Evolutionary conservation across 2,113 vertebrate genomes (phyloP), one percentile per base, ranked within the genome.

Genomic region (Circaetus cinerascens): DNA sequence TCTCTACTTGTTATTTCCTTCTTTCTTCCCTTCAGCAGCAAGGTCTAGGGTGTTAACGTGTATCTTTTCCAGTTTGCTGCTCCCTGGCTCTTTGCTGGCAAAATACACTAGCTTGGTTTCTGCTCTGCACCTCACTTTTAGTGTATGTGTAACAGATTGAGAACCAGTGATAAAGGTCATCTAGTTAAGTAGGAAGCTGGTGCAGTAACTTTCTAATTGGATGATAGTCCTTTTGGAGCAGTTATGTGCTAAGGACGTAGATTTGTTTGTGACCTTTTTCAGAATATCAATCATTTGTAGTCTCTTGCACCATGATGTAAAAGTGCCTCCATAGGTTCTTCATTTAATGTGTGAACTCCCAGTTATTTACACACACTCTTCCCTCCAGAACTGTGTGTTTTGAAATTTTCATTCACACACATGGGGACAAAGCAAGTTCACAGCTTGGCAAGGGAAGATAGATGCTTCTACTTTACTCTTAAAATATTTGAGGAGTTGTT

Each of bases 401-500:
- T 87, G 59, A 87, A 55, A 27, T 77, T 93, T 92, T 85, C 51
- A 36, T 87, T 87, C 30, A 74, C 60, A 29, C 43, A 10, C 19
- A 14, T 77, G 77, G 34, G 34, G 22, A 62, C 73, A 73, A 68
- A 56, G 38, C 34, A 75, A 64, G 18, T 36, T 79, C 50, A 64
- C 15, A 57, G 25, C 30, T 69, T 74, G 26, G 40, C 50, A 77
- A 62, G 69, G 64, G 30, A 73, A 90, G 55, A 72, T 17, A 55
- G 48, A 46, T 73, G 76, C 15, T 87, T 76, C 32, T 56, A 7
- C 72, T 88, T 60, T 53, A 40, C 79, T 88, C 46, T 68, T 86
- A 79, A 88, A 85, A 27, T 74, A 59, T 63, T 45, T 82, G 87
- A 91, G 64, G 40, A 84, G 40, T 76, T 90, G 34, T 91, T 57